Evolutionary conservation across 2,888 invertebrate genomes (phyloP).

Genomic region (Lucinisca nassula): DNA sequence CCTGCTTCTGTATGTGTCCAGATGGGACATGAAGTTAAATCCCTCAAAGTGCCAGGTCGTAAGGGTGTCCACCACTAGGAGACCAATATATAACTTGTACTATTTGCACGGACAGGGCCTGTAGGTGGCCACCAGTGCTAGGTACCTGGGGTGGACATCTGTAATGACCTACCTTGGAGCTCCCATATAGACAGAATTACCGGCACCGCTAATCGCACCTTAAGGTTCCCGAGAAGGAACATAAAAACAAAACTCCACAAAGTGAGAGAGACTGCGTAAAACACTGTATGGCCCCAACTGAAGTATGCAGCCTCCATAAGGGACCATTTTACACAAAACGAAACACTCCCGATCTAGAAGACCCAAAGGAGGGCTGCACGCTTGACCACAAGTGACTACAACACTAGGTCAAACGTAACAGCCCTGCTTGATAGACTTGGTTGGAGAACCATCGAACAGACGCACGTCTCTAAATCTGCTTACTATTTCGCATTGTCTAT

Average conservation of each 20-base stretch:
- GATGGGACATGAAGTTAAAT: neutral
- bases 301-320: too few species aligned
- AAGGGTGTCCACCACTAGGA: neutral
- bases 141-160: constrained; percentile 1
- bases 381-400: neutral
- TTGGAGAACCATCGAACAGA: neutral
- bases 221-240: neutral
- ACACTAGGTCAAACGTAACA: neutral
- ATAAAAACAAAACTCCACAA: neutral
- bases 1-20: neutral
- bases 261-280: neutral
- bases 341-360: neutral
- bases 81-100: neutral
- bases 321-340: neutral
- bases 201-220: neutral
- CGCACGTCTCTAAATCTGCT: neutral
- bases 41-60: too few species aligned
- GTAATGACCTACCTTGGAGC: neutral
- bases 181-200: neutral
- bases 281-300: neutral
- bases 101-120: neutral
- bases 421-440: too few species aligned
- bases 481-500: neutral
- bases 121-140: neutral
- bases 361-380: neutral